A percentile compares a stretch with the other conserved stretches of the same genome.
Conservation (phyloP, 2,888 invertebrate genomes). For the Idaea straminata region DNA sequence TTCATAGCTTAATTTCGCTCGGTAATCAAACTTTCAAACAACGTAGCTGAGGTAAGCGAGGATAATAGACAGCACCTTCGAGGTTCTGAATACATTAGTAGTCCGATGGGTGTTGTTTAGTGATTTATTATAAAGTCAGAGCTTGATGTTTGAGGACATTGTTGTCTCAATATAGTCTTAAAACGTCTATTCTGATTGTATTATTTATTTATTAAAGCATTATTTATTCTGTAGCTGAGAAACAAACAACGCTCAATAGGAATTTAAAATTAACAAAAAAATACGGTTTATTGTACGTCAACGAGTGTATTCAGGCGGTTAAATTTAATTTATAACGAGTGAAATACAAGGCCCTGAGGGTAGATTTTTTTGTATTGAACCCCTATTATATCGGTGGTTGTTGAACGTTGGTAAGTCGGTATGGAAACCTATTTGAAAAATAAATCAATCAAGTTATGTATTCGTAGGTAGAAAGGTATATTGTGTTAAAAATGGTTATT, state of each 20-base stretch:
- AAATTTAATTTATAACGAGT: constrained; percentile 20
- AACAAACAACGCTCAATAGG: constrained; percentile 7
- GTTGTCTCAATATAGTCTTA: not conserved
- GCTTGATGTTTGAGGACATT: constrained; percentile 13
- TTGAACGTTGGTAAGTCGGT: too few species aligned
- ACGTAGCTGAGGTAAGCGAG: constrained; percentile 49
- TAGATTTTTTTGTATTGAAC: constrained; percentile 11
- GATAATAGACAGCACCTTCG: constrained; percentile 61
- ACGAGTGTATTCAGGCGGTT: constrained; percentile 18
- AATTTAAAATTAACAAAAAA: constrained; percentile 13
- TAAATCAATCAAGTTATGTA: too few species aligned
- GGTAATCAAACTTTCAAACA: constrained; percentile 68
- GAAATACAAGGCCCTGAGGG: constrained; percentile 8
- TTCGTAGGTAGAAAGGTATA: too few species aligned
- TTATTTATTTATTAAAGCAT: not conserved
- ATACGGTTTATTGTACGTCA: constrained; percentile 20
- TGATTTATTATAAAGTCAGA: constrained; percentile 51
- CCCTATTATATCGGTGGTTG: not conserved
- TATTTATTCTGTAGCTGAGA: not conserved
- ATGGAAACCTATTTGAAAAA: too few species aligned
- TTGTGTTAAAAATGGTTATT: too few species aligned
- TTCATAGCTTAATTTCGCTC: constrained; percentile 63
- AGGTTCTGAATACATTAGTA: constrained; percentile 56
- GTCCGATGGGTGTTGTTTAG: constrained; percentile 51
- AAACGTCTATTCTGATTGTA: not conserved